These are phyloP conservation scores for Drosophila setosimentum DNA, from an alignment of 2,888 invertebrate genomes.

Conservation along the genomic window DNA sequence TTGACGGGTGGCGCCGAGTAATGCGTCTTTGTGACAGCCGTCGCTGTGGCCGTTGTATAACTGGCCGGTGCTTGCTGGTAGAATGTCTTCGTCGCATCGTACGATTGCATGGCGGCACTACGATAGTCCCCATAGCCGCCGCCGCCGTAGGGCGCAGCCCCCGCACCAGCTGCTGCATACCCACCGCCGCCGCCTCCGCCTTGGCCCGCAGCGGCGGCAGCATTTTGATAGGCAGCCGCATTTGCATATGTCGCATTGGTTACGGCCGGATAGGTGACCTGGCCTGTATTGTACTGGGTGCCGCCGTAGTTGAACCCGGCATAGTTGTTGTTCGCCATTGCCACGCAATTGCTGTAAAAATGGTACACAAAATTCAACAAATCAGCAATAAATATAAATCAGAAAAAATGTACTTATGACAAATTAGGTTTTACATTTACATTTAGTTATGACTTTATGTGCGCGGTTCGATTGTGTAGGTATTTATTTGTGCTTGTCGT, in stretches of 20 bases:
- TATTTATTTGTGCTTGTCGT: conserved; percentile 75
- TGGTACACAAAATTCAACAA: conserved; percentile 59
- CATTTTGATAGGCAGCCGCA: conserved; percentile 93
- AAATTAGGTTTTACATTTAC: conserved; percentile 67
- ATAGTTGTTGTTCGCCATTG: conserved; percentile 92
- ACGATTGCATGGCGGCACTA: conserved; percentile 88
- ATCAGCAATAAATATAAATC: conserved; percentile 69
- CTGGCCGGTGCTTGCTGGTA: conserved; percentile 90
- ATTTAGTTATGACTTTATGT: conserved; percentile 60
- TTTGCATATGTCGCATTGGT: conserved; percentile 91
- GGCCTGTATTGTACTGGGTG: conserved; percentile 91
- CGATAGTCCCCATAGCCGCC: conserved; percentile 87
- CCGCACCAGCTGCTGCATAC: conserved; percentile 56
- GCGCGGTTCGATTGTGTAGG: conserved; percentile 28
- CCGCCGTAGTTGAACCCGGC: conserved; percentile 97
- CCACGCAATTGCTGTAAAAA: conserved; percentile 59
- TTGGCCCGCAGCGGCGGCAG: conserved; percentile 87
- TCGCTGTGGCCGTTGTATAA: conserved; percentile 85
- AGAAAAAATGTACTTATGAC: conserved; percentile 32
- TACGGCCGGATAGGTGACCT: conserved; percentile 82
- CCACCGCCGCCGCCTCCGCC: conserved; percentile 87
- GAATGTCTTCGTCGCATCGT: conserved; percentile 94
- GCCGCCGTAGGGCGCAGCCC: conserved; percentile 87
- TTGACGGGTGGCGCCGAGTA: conserved; percentile 88
- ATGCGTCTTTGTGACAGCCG: conserved; percentile 84